phyloP scores from a whole-genome alignment of 1,140 invertebrate genomes.

The Cyrtorhinus lividipennis region DNA sequence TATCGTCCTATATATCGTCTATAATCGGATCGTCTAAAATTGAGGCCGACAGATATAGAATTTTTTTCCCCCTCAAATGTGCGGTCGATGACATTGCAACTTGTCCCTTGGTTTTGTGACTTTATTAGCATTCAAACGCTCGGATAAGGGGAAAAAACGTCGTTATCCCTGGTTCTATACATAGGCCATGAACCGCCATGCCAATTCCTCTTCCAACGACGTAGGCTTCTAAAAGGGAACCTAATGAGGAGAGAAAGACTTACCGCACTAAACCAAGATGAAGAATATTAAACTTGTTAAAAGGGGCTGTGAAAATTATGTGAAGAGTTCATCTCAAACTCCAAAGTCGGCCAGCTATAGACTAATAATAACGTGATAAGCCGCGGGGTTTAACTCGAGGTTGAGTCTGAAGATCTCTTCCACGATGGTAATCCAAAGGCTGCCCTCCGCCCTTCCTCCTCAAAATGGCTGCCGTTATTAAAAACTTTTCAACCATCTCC shows the following conservation, averaged over 20 bases:
- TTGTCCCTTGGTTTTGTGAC: no score
- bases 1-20: no score
- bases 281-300: slow-evolving; percentile 9
- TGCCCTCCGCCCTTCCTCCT: neutral
- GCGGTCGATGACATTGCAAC: no score
- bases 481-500: neutral
- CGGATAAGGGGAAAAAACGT: no score
- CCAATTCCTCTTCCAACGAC: no score
- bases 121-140: no score
- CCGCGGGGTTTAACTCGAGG: slow-evolving; percentile 3
- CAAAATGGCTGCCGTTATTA: slow-evolving; percentile 9
- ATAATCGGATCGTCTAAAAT: no score
- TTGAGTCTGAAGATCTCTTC: neutral
- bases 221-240: no score
- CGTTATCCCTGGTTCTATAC: no score
- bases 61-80: no score
- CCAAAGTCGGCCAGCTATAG: neutral
- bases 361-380: slow-evolving; percentile 10
- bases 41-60: no score
- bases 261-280: neutral
- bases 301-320: slow-evolving; percentile 2
- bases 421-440: neutral
- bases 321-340: slow-evolving; percentile 4
- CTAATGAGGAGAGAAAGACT: neutral
- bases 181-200: no score